Evolutionary conservation across 1,140 invertebrate species (phyloP), one percentile per base, ranked within the genome.

Genomic region (Scaptomyza hsui): DNA sequence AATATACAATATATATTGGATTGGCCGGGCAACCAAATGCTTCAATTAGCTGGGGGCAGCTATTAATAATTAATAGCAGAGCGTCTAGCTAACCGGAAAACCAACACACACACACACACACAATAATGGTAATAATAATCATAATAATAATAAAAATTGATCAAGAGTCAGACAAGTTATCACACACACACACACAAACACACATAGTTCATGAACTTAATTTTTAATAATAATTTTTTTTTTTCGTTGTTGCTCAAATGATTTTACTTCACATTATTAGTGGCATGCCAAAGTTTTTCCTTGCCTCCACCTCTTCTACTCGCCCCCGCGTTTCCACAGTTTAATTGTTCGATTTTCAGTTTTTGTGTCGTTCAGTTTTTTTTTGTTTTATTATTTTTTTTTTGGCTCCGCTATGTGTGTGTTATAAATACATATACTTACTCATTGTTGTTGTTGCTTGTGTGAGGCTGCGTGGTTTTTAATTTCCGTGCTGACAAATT

Each of bases 401-500:
- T 12, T 32, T n/a, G 63, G 52, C 19, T 37, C 29, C 26, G 56
- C 32, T 37, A 67, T 47, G 26, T 56, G 74, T 47, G 26, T 56
- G 45, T 52, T 70, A 79, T 78, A 78, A 70, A 78, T 74, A 78
- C 65, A 37, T 61, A 21, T 39, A 49, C 19, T 5, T 41, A 16
- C 29, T 39, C 2, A 24, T 13, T 41, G 16, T 21, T 41, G 51
- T 18, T 49, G 64, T 21, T 77, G 72, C 61, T 26, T 12, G 24
- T 9, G 10, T 21, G 53, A 49, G 39, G 53, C 56, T 67, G 56
- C 45, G 55, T 78, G 62, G 76, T 82, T 86, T 55, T 86, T 86
- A 86, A 86, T 86, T 86, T 86, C 82, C 82, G 82, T 78, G 82
- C 82, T 86, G 82, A 86, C 82, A 86, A 86, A 86, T 86, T 86